Percentiles rank a stretch among this genome's conserved stretches.
These are phyloP conservation scores for Poeciliopsis prolifica DNA, from an alignment of 2,113 vertebrate species.

Conservation along the genomic window DNA sequence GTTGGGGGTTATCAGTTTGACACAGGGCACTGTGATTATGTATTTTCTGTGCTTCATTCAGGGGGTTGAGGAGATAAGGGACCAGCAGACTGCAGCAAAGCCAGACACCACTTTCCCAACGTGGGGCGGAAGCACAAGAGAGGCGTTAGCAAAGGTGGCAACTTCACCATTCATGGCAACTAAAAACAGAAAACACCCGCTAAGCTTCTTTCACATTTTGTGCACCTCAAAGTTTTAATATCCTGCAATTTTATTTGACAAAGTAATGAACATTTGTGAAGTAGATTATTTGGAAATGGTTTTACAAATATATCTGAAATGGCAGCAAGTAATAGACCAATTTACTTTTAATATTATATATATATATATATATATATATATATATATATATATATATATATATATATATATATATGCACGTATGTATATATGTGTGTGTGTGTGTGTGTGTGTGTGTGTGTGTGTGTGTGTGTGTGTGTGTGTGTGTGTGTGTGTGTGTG, in stretches of 20 bases:
- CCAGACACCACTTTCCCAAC: constrained; percentile 54
- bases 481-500: too few relatives aligned
- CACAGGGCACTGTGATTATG: constrained; percentile 73
- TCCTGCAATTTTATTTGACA: not conserved
- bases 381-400: too few relatives aligned
- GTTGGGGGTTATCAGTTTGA: constrained; percentile 74
- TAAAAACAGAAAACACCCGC: not conserved
- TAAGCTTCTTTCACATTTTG: not conserved
- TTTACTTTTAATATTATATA: too few relatives aligned
- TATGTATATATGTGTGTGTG: too few relatives aligned
- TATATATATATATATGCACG: too few relatives aligned
- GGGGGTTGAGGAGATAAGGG: constrained; percentile 60
- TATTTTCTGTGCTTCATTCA: constrained; percentile 68
- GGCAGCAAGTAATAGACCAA: too few relatives aligned
- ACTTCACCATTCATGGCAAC: constrained; percentile 3
- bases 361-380: too few relatives aligned
- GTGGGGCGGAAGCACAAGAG: constrained; percentile 15
- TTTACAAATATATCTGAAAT: too few relatives aligned
- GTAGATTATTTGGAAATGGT: too few relatives aligned
- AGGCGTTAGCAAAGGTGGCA: constrained; percentile 27
- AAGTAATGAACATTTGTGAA: not conserved
- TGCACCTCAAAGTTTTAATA: not conserved
- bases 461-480: too few relatives aligned
- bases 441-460: too few relatives aligned
- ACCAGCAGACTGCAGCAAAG: constrained; percentile 52